Conservation (phyloP, 2,888 invertebrate genomes). For the Byasa hedistus region DNA sequence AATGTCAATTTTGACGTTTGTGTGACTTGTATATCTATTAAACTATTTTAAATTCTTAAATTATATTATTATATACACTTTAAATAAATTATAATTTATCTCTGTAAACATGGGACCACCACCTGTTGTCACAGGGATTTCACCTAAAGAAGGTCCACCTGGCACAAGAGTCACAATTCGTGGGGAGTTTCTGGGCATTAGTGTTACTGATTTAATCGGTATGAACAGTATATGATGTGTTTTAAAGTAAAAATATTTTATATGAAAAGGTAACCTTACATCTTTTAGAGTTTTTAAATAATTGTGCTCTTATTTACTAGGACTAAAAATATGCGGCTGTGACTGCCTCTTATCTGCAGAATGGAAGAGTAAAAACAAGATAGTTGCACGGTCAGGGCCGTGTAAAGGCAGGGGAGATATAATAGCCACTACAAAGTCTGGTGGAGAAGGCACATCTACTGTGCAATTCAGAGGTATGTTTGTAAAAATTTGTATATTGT, state of each 20-base stretch:
- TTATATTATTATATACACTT: neutral
- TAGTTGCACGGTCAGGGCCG: conserved; percentile 96
- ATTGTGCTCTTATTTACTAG: conserved; percentile 68
- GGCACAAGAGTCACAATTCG: conserved; percentile 96
- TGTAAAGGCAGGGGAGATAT: conserved; percentile 95
- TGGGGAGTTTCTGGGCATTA: conserved; percentile 95
- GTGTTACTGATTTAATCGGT: conserved; percentile 92
- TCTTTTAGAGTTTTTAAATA: neutral
- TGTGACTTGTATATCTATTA: neutral
- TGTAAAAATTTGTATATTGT: neutral
- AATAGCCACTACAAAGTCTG: conserved; percentile 91
- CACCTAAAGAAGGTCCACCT: conserved; percentile 98
- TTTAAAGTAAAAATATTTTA: neutral
- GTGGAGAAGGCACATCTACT: conserved; percentile 92
- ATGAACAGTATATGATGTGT: conserved; percentile 35
- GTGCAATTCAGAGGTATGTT: conserved; percentile 89
- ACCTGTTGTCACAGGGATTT: conserved; percentile 96
- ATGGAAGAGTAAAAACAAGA: conserved; percentile 99
- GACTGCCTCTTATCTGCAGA: conserved; percentile 97
- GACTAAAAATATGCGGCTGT: conserved; percentile 95
- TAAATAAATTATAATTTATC: neutral
- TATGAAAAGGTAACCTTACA: neutral
- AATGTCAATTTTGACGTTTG: conserved; percentile 1
- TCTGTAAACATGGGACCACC: conserved; percentile 82
- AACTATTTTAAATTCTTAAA: neutral